Evolutionary conservation across 35 echinoderm and acorn worm genomes (phyloP).

Genomic region (Amphiura filiformis): DNA sequence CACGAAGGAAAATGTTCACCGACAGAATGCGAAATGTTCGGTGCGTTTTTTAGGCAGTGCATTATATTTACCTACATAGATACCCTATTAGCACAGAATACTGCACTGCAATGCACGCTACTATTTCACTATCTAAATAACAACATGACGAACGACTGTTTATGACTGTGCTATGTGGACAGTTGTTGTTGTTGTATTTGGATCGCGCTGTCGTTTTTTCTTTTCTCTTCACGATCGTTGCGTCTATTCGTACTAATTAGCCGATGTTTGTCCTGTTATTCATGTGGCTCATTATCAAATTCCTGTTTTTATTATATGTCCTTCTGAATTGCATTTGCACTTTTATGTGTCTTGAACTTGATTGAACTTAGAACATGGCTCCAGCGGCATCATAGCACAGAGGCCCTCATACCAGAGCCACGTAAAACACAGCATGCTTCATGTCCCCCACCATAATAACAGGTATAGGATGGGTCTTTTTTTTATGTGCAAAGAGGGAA

Average conservation of each 20-base stretch:
- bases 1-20: neutral
- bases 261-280: neutral
- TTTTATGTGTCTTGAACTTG: conserved; percentile 1
- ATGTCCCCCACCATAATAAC: neutral
- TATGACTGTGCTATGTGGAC: no score
- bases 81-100: conserved; percentile 4
- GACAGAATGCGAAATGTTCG: no score
- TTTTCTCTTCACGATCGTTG: no score
- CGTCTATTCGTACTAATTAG: neutral
- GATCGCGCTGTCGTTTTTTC: no score
- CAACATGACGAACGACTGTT: no score
- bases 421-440: neutral
- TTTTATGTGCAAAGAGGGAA: neutral
- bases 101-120: neutral
- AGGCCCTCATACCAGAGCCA: neutral
- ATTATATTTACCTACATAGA: neutral
- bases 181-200: no score
- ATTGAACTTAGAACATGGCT: conserved; percentile 1
- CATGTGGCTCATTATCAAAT: neutral
- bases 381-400: neutral
- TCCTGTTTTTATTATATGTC: conserved; percentile 7
- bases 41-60: neutral
- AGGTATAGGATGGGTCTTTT: neutral
- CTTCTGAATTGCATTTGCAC: neutral
- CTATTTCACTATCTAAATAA: no score